A percentile compares a stretch with the other conserved stretches of the same genome.
Conservation (phyloP, 2,113 vertebrate species). For the Leiothrix lutea region DNA sequence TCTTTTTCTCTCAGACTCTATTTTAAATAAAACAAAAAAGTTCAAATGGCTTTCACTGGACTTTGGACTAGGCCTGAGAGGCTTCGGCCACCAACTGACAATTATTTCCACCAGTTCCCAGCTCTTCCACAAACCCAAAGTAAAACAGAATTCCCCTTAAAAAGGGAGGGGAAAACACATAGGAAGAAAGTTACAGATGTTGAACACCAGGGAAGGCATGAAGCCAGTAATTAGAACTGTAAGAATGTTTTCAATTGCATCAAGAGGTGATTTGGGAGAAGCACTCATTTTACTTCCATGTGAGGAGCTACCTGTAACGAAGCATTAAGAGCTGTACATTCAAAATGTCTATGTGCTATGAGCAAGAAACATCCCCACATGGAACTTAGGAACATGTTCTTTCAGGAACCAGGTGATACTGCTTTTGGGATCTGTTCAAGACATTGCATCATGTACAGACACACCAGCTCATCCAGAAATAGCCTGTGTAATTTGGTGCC, state of each 20-base stretch:
- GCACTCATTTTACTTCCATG: neutral
- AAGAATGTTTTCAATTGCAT: neutral
- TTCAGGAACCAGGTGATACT: neutral
- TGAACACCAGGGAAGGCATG: neutral
- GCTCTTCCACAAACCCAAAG: neutral
- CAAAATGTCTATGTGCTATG: neutral
- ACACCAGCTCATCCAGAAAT: neutral
- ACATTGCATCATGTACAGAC: neutral
- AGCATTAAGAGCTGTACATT: neutral
- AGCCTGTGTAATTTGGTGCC: neutral
- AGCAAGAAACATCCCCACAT: neutral
- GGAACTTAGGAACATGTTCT: neutral
- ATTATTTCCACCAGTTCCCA: neutral
- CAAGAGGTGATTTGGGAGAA: neutral
- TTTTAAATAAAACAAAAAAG: neutral
- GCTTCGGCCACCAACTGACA: neutral
- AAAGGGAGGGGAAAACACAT: neutral
- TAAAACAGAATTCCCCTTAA: neutral
- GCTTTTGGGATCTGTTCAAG: neutral
- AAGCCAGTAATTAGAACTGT: neutral
- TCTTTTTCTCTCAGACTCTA: neutral
- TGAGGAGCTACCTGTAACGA: neutral
- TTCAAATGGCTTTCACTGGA: neutral
- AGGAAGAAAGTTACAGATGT: neutral
- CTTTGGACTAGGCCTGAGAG: neutral